Evolutionary conservation across 2,113 vertebrate genomes (phyloP).

Genomic region (Dasyprocta punctata): DNA sequence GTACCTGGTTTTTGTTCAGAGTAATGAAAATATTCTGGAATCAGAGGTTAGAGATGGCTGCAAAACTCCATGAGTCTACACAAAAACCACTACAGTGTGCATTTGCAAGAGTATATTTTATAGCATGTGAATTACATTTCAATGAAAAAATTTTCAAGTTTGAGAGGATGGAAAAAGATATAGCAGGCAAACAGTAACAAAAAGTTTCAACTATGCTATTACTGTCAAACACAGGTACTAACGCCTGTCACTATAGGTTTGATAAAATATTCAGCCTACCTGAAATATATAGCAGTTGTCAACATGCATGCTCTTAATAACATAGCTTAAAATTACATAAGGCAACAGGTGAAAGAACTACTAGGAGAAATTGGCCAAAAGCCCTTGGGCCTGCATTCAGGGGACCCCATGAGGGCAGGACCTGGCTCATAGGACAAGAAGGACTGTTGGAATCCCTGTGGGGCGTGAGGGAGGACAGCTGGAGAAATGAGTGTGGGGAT

Average conservation of each 20-base stretch:
- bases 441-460: background rate
- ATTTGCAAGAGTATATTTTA: background rate
- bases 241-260: background rate
- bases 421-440: background rate
- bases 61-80: background rate
- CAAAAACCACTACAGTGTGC: background rate
- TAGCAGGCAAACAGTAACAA: background rate
- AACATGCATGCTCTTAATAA: background rate
- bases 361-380: constrained; percentile 15
- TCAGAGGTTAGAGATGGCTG: background rate
- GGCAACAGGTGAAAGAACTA: background rate
- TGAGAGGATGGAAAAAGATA: background rate
- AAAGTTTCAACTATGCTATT: background rate
- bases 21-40: background rate
- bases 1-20: background rate
- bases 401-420: background rate
- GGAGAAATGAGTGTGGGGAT: background rate
- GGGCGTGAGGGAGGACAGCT: background rate
- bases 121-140: background rate
- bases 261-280: background rate
- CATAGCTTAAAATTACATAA: background rate
- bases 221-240: background rate
- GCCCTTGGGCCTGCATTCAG: background rate
- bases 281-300: background rate
- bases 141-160: background rate